A percentile compares a stretch with the other conserved stretches of the same genome.
Conservation (phyloP, 2,797 vertebrate species). For the Hirundo rustica region DNA sequence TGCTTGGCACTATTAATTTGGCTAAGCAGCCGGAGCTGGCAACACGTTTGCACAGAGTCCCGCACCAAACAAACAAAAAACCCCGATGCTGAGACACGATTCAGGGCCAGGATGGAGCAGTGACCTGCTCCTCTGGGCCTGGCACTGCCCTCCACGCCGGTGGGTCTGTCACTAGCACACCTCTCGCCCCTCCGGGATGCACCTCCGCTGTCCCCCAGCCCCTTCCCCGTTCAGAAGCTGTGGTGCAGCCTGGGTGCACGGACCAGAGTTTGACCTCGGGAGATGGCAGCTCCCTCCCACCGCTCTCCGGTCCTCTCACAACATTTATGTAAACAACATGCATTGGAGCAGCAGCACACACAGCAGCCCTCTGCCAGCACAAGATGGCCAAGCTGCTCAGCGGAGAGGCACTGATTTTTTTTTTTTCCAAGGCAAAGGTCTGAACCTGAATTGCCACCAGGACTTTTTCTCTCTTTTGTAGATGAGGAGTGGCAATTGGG, state of each 20-base stretch:
- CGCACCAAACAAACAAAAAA: not conserved
- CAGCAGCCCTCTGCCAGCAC: not conserved
- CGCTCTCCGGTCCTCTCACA: not conserved
- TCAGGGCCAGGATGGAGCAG: not conserved
- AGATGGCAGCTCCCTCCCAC: not conserved
- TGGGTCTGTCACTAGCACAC: not conserved
- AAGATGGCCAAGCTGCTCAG: not conserved
- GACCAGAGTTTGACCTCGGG: not conserved
- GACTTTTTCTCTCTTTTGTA: not conserved
- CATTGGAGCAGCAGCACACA: not conserved
- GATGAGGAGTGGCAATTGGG: not conserved
- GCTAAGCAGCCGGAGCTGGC: not conserved
- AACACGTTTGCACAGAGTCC: not conserved
- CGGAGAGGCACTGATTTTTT: not conserved
- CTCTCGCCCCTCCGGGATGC: not conserved
- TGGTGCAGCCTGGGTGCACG: not conserved
- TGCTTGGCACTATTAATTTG: slow-evolving; percentile 19
- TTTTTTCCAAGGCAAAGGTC: not conserved
- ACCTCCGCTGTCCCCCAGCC: not conserved
- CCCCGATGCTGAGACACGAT: rapidly evolving
- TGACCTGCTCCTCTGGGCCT: not conserved
- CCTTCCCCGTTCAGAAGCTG: not conserved
- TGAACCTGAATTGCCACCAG: not conserved
- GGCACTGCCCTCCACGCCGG: not conserved
- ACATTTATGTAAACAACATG: not conserved